phyloP scores from a whole-genome alignment of 2,888 invertebrate species.

The Eurytoma adleriae region DNA sequence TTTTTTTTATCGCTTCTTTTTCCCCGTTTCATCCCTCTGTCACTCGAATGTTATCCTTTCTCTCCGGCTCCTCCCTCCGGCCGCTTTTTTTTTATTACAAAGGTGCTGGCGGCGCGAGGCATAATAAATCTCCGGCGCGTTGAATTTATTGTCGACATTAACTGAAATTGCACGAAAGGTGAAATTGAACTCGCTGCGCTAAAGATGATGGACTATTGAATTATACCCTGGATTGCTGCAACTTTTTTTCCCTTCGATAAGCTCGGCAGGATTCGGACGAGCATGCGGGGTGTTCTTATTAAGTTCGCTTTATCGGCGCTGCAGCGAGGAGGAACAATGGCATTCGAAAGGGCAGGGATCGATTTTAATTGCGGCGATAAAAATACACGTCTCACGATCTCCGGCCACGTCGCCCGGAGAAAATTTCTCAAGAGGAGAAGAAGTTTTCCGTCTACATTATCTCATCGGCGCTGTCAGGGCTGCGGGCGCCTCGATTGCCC shows the following conservation, averaged over 20 bases:
- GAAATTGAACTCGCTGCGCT: slow-evolving; percentile 28
- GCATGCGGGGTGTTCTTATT: neutral
- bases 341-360: slow-evolving; percentile 3
- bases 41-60: neutral
- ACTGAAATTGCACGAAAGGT: slow-evolving; percentile 40
- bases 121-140: slow-evolving; percentile 35
- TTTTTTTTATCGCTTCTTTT: neutral
- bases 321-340: neutral
- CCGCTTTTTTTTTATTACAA: slow-evolving; percentile 5
- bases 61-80: neutral
- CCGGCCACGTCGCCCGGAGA: neutral
- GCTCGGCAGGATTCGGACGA: neutral
- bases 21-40: neutral
- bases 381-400: neutral
- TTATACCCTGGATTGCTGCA: slow-evolving; percentile 1
- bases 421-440: neutral
- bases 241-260: slow-evolving; percentile 12
- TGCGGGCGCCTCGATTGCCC: slow-evolving; percentile 39
- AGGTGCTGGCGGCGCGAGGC: neutral
- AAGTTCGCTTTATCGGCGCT: neutral
- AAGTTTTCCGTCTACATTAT: slow-evolving; percentile 42
- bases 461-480: slow-evolving; percentile 18
- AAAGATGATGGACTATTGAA: slow-evolving; percentile 16
- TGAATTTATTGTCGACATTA: slow-evolving; percentile 48
- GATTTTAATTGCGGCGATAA: slow-evolving; percentile 10